A percentile compares a stretch with the other conserved stretches of the same genome.
Conservation (phyloP, 2,888 invertebrate genomes). For the Drosophila kambysellisi region DNA sequence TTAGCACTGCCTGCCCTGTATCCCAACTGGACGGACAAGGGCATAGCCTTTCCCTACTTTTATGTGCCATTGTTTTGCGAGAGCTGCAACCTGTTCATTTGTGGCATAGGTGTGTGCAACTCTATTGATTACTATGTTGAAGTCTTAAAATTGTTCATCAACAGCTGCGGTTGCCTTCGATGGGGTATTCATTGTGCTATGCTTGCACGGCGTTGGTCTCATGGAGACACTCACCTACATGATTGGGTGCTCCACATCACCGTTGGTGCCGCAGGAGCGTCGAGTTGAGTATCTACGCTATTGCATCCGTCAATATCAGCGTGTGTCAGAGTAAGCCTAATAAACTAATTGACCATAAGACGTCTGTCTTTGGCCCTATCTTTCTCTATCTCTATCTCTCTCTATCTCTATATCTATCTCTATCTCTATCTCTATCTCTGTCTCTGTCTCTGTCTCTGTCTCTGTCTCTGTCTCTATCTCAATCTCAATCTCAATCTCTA, state of each 20-base stretch:
- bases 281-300: conserved; percentile 74
- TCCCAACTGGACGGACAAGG: conserved; percentile 74
- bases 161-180: conserved; percentile 79
- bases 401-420: background rate
- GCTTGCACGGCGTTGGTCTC: conserved; percentile 74
- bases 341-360: background rate
- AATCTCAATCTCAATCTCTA: no score
- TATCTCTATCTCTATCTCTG: background rate
- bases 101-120: conserved; percentile 68
- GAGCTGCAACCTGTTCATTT: conserved; percentile 46
- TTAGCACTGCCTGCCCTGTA: conserved; percentile 73
- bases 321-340: conserved; percentile 61
- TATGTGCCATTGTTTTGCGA: conserved; percentile 66
- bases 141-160: conserved; percentile 7
- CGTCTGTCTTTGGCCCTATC: background rate
- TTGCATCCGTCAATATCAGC: conserved; percentile 76
- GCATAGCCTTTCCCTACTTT: conserved; percentile 76
- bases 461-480: no score
- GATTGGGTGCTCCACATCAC: conserved; percentile 69
- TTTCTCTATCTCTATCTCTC: background rate
- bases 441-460: background rate
- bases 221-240: conserved; percentile 64
- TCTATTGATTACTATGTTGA: background rate
- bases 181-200: conserved; percentile 76
- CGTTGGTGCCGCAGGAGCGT: conserved; percentile 64